These are phyloP conservation scores for Agapornis roseicollis DNA, from an alignment of 2,113 vertebrate species.

Conservation along the genomic window DNA sequence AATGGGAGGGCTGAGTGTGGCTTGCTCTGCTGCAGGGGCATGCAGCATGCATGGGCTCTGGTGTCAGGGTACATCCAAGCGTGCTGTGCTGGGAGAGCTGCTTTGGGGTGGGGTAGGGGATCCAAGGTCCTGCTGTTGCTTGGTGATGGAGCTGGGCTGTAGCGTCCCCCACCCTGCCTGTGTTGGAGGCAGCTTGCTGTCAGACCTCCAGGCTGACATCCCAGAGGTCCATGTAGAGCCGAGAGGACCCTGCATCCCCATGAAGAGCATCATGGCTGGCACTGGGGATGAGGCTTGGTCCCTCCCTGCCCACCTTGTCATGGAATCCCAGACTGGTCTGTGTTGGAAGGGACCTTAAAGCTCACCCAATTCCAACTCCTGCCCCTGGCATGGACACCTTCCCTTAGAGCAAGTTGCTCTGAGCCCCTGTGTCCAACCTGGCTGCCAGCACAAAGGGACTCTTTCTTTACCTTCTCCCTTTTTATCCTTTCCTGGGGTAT, in stretches of 20 bases:
- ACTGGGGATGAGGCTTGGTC: not conserved
- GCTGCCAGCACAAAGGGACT: not conserved
- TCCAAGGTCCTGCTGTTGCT: not conserved
- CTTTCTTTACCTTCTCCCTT: not conserved
- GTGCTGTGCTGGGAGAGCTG: not conserved
- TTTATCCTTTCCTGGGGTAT: not conserved
- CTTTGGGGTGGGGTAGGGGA: not conserved
- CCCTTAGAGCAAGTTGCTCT: not conserved
- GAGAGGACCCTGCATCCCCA: not conserved
- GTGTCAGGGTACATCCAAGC: not conserved
- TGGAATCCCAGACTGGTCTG: not conserved
- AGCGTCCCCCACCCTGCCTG: not conserved
- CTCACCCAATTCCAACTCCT: not conserved
- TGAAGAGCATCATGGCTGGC: accelerated
- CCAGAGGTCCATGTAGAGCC: accelerated
- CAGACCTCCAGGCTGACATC: not conserved
- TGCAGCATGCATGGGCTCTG: accelerated
- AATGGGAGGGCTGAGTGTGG: not conserved
- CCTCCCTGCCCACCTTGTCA: not conserved
- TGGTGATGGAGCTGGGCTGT: not conserved
- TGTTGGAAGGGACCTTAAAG: not conserved
- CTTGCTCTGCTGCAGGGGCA: not conserved
- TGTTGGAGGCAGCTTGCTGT: not conserved
- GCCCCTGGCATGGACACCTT: not conserved
- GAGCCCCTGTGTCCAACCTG: not conserved